Evolutionary conservation across 2,888 invertebrate species (phyloP), one percentile per base, ranked within the genome.

Genomic region (Margaritifera margaritifera): DNA sequence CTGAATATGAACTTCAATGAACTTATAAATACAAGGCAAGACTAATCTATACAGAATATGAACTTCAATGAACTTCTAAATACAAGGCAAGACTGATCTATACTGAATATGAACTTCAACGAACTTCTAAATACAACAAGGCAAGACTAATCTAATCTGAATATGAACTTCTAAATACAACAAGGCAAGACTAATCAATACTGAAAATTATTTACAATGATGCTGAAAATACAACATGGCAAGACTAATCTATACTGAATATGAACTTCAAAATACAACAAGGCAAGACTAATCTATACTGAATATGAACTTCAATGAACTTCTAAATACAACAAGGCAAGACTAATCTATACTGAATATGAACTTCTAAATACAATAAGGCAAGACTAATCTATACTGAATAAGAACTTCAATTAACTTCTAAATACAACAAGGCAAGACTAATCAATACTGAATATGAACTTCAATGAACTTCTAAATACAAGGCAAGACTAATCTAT

Each of bases 181-280:
- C n/a, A n/a, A n/a, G n/a, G n/a, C n/a, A n/a, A n/a, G n/a, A n/a
- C n/a, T n/a, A n/a, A n/a, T n/a, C n/a, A n/a, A n/a, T n/a, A n/a
- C n/a, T n/a, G n/a, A n/a, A n/a, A n/a, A n/a, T n/a, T n/a, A n/a
- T n/a, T n/a, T n/a, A n/a, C n/a, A n/a, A n/a, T n/a, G n/a, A n/a
- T n/a, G n/a, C n/a, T n/a, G n/a, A 51, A 71, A 72, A 60, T 25
- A 22, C 24, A 55, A 57, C 19, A 25, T 8, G 22, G 27, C 27
- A 42, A 24, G 55, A 19, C 62, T 24, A 61, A 52, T 25, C 22
- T 31, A 31, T 27, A 61, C 18, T 53, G 15, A 53, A 15, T 18
- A 53, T 15, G 18, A 53, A 53, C 15, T 19, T 18, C 53, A 53
- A 42, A 42, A 42, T 42, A 42, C 42, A n/a, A n/a, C n/a, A 42